These are phyloP conservation scores for Dicaeum eximium DNA, from an alignment of 2,113 vertebrate species.

Conservation along the genomic window DNA sequence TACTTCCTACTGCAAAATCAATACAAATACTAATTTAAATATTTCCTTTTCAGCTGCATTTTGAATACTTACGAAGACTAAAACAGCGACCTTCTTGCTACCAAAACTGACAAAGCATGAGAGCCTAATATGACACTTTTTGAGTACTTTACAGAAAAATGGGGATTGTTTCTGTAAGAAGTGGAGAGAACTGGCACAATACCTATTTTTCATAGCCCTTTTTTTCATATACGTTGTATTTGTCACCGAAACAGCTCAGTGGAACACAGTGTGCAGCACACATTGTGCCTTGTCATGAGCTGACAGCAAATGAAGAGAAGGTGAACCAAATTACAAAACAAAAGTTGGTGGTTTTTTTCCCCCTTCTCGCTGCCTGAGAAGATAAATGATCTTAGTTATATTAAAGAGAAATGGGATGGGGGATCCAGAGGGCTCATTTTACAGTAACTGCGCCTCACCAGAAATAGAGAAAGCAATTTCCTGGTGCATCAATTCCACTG, in stretches of 20 bases:
- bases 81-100: neutral
- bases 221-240: neutral
- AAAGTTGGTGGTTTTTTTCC: neutral
- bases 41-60: neutral
- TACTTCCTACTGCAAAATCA: neutral
- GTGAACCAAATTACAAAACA: conserved; percentile 30
- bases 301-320: conserved; percentile 4
- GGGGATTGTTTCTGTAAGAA: neutral
- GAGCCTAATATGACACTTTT: neutral
- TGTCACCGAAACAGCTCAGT: conserved; percentile 26
- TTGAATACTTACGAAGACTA: neutral
- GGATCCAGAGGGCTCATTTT: neutral
- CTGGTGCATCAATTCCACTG: conserved; percentile 8
- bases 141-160: neutral
- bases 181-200: neutral
- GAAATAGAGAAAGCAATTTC: conserved; percentile 18
- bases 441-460: neutral
- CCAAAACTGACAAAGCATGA: neutral
- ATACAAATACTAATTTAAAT: neutral
- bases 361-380: neutral
- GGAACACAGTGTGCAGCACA: conserved; percentile 36
- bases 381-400: conserved; percentile 26
- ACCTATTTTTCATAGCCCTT: neutral
- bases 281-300: conserved; percentile 16
- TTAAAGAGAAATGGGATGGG: neutral